Percentiles rank a stretch among this genome's conserved stretches.
Evolutionary conservation across 2,797 vertebrate species (phyloP).

Genomic region (Siniperca scherzeri): DNA sequence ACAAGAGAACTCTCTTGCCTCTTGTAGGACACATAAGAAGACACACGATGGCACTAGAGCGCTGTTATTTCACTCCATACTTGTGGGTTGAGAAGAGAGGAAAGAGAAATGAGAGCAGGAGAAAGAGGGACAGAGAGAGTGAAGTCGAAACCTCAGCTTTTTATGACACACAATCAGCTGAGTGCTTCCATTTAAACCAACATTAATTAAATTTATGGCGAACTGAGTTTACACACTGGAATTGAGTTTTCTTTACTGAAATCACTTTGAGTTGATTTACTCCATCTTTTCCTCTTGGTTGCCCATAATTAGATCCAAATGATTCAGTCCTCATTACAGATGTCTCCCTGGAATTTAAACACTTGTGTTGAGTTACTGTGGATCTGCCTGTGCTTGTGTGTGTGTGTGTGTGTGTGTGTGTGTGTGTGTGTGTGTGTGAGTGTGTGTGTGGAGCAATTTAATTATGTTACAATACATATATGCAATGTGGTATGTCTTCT

Average conservation of each 20-base stretch:
- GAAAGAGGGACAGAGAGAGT: constrained; percentile 1
- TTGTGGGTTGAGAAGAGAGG: not conserved
- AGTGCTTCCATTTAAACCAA: constrained; percentile 72
- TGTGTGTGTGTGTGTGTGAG: constrained; percentile 10
- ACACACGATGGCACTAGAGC: constrained; percentile 65
- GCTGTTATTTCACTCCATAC: not conserved
- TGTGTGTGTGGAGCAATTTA: constrained; percentile 13
- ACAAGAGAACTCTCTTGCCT: not conserved
- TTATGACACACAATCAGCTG: constrained; percentile 69
- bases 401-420: constrained; percentile 11
- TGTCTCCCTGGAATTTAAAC: constrained; percentile 75
- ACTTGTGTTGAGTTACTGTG: constrained; percentile 49
- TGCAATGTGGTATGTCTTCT: constrained; percentile 21
- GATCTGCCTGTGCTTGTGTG: constrained; percentile 19
- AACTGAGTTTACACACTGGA: constrained; percentile 69
- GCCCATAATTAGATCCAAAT: constrained; percentile 79
- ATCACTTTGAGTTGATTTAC: constrained; percentile 76
- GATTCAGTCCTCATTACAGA: constrained; percentile 75
- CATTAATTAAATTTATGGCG: constrained; percentile 77
- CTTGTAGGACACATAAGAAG: constrained; percentile 19
- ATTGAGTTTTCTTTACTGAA: constrained; percentile 71
- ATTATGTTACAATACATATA: constrained; percentile 28
- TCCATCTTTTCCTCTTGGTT: constrained; percentile 70
- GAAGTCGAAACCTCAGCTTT: constrained; percentile 54
- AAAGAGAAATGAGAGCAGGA: constrained; percentile 8